Evolutionary conservation across 2,888 invertebrate genomes (phyloP).

Genomic region (Pristionchus japonicus): DNA sequence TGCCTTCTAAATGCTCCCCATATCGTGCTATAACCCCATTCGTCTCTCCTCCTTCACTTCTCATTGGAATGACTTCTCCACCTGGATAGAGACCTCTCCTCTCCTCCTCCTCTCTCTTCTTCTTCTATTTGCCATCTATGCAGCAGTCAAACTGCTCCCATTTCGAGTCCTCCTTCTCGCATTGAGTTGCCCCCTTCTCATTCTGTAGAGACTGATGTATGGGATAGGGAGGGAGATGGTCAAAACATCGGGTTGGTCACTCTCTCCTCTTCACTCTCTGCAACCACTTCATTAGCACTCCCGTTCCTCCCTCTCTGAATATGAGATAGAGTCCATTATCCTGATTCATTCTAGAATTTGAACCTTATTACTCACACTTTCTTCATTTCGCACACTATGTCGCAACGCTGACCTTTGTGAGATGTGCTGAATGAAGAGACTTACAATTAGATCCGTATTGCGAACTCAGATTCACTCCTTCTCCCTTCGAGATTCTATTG

Average conservation of each 20-base stretch:
- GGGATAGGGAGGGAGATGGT: background rate
- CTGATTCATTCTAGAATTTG: background rate
- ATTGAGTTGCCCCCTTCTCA: background rate
- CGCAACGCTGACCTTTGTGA: too few relatives aligned
- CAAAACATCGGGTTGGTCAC: background rate
- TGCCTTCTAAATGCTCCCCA: background rate
- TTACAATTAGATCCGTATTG: too few relatives aligned
- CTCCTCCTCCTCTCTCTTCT: background rate
- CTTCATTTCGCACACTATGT: too few relatives aligned
- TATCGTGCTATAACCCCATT: background rate
- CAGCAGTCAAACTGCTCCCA: constrained; percentile 29
- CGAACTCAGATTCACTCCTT: background rate
- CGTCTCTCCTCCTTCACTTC: constrained; percentile 1
- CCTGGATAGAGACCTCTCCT: background rate
- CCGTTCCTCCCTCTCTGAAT: background rate
- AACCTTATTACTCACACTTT: too few relatives aligned
- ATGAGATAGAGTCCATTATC: background rate
- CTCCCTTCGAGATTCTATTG: background rate
- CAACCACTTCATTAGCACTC: background rate
- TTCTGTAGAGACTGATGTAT: constrained; percentile 19
- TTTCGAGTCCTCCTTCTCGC: background rate
- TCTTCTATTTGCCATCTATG: constrained; percentile 33
- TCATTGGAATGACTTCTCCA: background rate
- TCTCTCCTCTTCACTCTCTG: background rate
- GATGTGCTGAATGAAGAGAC: too few relatives aligned